A percentile compares a stretch with the other conserved stretches of the same genome.
phyloP scores from a whole-genome alignment of 2,113 vertebrate species.

The Sigmodon hispidus region DNA sequence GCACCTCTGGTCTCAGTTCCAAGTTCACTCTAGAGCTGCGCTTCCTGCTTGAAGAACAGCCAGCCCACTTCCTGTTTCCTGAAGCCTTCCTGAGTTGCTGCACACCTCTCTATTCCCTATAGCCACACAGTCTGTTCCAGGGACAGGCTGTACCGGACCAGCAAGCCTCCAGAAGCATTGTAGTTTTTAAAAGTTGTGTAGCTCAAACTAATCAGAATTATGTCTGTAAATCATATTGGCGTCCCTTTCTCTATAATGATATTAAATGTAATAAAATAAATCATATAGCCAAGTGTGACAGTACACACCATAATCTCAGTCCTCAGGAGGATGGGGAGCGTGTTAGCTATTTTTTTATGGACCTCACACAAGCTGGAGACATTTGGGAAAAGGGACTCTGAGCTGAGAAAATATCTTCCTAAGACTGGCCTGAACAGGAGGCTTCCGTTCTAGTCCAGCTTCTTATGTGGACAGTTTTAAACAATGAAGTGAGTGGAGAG shows the following conservation, averaged over 20 bases:
- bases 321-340: neutral
- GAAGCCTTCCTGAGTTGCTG: neutral
- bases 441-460: neutral
- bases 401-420: neutral
- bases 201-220: neutral
- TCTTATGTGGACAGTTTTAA: neutral
- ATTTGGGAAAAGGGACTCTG: neutral
- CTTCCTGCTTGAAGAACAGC: neutral
- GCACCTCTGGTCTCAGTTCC: neutral
- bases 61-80: neutral
- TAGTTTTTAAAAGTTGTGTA: neutral
- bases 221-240: neutral
- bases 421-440: neutral
- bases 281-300: neutral
- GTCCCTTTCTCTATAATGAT: neutral
- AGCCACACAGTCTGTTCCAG: neutral
- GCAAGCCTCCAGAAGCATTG: neutral
- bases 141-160: neutral
- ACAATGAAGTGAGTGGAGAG: neutral
- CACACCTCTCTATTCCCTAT: neutral
- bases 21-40: neutral
- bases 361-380: neutral
- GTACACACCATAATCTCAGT: neutral
- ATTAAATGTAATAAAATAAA: neutral
- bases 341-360: too few species aligned